Conservation (phyloP, 2,113 vertebrate genomes). For the Apus apus region DNA sequence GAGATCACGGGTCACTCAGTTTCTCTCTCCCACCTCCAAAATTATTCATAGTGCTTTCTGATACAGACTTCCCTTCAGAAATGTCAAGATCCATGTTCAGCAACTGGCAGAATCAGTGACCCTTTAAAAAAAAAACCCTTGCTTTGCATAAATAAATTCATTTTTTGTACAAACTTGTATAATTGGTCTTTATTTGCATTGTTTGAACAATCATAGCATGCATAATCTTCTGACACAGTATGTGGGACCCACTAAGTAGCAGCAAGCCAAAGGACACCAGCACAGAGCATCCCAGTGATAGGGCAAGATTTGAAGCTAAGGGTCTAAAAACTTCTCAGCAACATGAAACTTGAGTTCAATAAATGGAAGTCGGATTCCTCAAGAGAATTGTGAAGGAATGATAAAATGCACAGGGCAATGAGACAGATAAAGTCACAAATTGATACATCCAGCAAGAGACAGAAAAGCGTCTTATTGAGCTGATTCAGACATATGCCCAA, state of each 20-base stretch:
- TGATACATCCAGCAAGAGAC: not conserved
- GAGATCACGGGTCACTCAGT: not conserved
- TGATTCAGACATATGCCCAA: not conserved
- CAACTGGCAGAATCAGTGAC: not conserved
- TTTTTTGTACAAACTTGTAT: not conserved
- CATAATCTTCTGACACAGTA: not conserved
- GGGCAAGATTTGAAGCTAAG: not conserved
- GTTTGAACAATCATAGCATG: not conserved
- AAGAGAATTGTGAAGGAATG: rapidly evolving
- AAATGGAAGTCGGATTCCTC: not conserved
- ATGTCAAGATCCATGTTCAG: not conserved
- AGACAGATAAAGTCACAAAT: not conserved
- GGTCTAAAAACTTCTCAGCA: not conserved
- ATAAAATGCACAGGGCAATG: not conserved
- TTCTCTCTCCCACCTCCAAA: not conserved
- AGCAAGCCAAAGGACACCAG: not conserved
- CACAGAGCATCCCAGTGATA: not conserved
- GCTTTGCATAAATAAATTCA: not conserved
- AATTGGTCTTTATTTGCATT: not conserved
- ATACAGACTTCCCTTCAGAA: not conserved
- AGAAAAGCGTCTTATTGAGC: not conserved
- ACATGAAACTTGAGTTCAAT: not conserved
- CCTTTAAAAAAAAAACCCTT: not conserved
- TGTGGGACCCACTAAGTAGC: not conserved
- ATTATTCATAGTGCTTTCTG: not conserved